These are phyloP conservation scores for Eulemur rufifrons DNA, from an alignment of 2,113 vertebrate genomes.

Conservation along the genomic window DNA sequence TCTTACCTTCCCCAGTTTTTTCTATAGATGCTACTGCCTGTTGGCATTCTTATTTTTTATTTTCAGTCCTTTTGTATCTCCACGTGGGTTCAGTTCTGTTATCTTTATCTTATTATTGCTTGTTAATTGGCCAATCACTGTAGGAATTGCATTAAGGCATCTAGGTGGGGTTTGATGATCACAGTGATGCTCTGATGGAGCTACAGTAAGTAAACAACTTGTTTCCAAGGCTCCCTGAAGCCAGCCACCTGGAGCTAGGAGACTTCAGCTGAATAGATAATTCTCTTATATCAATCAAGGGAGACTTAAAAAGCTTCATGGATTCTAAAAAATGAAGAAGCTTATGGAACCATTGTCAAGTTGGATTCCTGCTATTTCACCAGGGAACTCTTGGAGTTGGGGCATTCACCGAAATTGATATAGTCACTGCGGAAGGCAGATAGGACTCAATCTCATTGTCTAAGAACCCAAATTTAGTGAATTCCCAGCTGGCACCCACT, in stretches of 20 bases:
- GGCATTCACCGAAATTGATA: background rate
- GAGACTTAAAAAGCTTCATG: background rate
- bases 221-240: background rate
- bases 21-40: background rate
- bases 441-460: background rate
- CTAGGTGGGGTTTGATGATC: background rate
- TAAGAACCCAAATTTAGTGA: background rate
- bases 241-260: background rate
- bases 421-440: background rate
- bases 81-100: background rate
- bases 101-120: background rate
- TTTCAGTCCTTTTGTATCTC: background rate
- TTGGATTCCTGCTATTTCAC: slow-evolving; percentile 4
- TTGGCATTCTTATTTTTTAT: background rate
- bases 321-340: background rate
- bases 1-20: background rate
- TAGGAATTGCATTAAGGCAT: background rate
- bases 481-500: background rate
- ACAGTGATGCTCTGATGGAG: background rate
- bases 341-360: background rate
- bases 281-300: background rate
- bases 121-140: background rate
- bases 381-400: background rate
- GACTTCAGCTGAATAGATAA: background rate
- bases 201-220: background rate